Conservation (phyloP, 2,797 vertebrate genomes). For the Platyrinchus mystaceus region DNA sequence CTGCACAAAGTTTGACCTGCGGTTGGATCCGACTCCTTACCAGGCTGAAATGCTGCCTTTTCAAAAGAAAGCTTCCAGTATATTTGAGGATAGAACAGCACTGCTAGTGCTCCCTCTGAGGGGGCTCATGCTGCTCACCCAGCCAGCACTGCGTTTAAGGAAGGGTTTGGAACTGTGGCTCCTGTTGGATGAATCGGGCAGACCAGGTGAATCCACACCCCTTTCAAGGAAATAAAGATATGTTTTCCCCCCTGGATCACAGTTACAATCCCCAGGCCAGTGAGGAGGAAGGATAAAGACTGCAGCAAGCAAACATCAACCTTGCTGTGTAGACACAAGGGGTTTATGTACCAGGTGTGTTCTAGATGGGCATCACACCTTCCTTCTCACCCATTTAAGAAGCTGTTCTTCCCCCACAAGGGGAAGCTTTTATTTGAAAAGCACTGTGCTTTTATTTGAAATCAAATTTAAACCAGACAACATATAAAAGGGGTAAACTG, state of each 20-base stretch:
- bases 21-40: not conserved
- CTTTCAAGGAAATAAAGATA: not conserved
- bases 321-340: not conserved
- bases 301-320: not conserved
- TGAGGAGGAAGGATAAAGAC: not conserved
- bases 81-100: not conserved
- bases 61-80: not conserved
- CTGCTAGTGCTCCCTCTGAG: not conserved
- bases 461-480: not conserved
- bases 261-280: not conserved
- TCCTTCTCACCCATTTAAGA: not conserved
- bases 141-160: not conserved
- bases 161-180: not conserved
- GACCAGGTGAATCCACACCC: not conserved
- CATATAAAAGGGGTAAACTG: not conserved
- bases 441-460: not conserved
- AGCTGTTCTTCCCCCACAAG: not conserved
- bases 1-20: not conserved
- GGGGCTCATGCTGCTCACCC: not conserved
- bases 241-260: rapidly evolving
- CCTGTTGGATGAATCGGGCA: not conserved
- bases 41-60: not conserved
- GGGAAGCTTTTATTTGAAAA: not conserved
- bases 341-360: not conserved
- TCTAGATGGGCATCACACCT: not conserved